Evolutionary conservation across 2,888 invertebrate genomes (phyloP), one percentile per base, ranked within the genome.

Genomic region (Cephus sareptanus): DNA sequence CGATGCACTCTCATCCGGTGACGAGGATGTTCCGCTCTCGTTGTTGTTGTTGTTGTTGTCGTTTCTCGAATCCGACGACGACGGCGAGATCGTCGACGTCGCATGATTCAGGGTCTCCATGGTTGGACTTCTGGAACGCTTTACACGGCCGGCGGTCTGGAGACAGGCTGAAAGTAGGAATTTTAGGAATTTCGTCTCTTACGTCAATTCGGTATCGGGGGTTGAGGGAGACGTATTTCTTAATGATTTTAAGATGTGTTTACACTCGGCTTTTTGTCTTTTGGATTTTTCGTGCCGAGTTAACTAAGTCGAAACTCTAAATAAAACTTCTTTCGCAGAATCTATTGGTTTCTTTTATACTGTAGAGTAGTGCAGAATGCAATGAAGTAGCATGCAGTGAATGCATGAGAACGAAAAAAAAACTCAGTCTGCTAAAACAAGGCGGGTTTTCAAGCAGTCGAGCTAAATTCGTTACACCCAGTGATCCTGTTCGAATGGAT

Each of bases 21-120:
- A 77, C 34, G 77, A 83, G 81, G 81, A 56, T 81, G 75, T 68
- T 80, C 40, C 77, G 31, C 77, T 77, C 15, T 78, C 78, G 74
- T 12, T 85, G 56, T 91, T 94, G 92, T 92, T 93, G 92, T 91
- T 93, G 90, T 90, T 90, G n/a, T 87, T 81, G 90, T 86, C 79
- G 76, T 86, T 90, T 84, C 40, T 81, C 40, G 81, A 89, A 86
- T 81, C 80, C 71, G 82, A 91, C 85, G 84, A 90, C 74, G 77
- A 91, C 83, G 81, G 91, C 77, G 40, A 92, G 88, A 86, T 93
- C 91, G 76, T 83, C 34, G 85, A 79, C 1, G 87, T 85, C 15
- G 92, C 92, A 85, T 94, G 93, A n/a, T 95, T 94, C 84, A 95
- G 92, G 74, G 95, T 94, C 69, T 96, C 96, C 74, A 95, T 92